These are phyloP conservation scores for Antigone vipio DNA, from an alignment of 2,113 vertebrate species.

Conservation along the genomic window DNA sequence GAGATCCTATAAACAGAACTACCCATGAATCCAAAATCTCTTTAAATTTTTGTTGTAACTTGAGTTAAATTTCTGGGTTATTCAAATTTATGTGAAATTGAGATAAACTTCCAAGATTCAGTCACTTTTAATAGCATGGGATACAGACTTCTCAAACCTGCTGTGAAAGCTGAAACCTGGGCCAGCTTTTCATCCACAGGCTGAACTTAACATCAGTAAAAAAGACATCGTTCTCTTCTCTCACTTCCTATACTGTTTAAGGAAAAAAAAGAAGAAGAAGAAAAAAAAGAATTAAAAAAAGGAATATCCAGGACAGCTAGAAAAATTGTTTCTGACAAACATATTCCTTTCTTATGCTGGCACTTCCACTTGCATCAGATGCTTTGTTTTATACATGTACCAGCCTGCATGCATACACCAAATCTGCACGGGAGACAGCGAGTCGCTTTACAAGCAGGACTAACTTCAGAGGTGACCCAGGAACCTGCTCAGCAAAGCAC, in stretches of 20 bases:
- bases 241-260: not conserved
- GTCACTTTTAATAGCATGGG: conserved; percentile 54
- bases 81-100: conserved; percentile 48
- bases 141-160: conserved; percentile 49
- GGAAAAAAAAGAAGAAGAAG: not conserved
- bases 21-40: not conserved
- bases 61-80: conserved; percentile 24
- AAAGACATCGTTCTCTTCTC: not conserved
- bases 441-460: not conserved
- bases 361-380: not conserved
- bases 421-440: not conserved
- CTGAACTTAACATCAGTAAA: not conserved
- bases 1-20: not conserved
- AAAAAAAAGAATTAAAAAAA: not conserved
- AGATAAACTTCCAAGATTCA: conserved; percentile 51
- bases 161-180: conserved; percentile 35
- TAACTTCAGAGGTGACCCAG: not conserved
- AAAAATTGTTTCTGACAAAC: not conserved
- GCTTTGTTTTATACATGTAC: not conserved
- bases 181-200: conserved; percentile 21
- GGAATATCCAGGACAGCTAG: not conserved
- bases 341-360: not conserved
- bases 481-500: not conserved
- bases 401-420: not conserved
- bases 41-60: not conserved